A percentile compares a stretch with the other conserved stretches of the same genome.
phyloP scores from a whole-genome alignment of 2,797 vertebrate species.

The Manis pentadactyla region DNA sequence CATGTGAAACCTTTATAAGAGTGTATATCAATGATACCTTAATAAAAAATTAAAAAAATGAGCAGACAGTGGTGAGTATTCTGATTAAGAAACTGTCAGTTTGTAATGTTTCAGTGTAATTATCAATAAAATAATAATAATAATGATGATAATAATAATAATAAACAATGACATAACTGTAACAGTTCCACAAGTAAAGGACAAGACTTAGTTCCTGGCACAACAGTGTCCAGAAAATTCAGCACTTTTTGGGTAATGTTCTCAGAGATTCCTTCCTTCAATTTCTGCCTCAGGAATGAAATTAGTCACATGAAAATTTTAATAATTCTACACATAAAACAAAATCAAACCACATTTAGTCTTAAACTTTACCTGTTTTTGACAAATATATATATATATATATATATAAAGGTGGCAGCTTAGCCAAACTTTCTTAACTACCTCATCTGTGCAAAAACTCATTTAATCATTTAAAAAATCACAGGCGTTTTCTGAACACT shows the following conservation, averaged over 20 bases:
- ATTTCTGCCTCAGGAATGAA: neutral
- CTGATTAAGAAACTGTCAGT: neutral
- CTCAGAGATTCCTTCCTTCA: neutral
- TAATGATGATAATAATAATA: too few species aligned
- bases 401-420: neutral
- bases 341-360: neutral
- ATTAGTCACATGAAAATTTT: neutral
- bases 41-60: too few species aligned
- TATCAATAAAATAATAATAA: neutral
- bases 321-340: neutral
- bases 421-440: neutral
- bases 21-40: too few species aligned
- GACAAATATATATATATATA: neutral
- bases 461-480: neutral
- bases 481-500: neutral
- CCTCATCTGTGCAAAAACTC: neutral
- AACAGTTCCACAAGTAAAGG: neutral
- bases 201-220: neutral
- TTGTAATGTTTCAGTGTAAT: neutral
- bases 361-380: neutral
- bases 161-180: neutral
- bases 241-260: neutral
- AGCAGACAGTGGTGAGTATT: neutral
- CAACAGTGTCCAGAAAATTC: neutral
- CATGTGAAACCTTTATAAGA: too few species aligned